Conservation (phyloP, 2,888 invertebrate genomes). For the Macrophya alboannulata region DNA sequence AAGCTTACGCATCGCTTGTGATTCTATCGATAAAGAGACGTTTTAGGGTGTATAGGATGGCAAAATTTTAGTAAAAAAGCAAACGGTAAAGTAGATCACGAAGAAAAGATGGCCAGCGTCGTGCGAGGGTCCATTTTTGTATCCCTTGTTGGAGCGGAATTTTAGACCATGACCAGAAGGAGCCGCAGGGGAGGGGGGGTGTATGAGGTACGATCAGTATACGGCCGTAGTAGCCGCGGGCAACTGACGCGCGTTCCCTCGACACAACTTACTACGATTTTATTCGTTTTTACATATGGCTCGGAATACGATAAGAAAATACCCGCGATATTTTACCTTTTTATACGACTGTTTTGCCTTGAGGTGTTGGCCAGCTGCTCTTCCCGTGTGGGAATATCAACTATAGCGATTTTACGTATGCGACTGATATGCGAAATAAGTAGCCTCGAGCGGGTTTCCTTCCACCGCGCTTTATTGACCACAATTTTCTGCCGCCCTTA, state of each 20-base stretch:
- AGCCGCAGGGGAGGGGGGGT: constrained; percentile 32
- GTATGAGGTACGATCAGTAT: constrained; percentile 40
- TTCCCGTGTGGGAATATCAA: constrained; percentile 57
- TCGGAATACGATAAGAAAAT: constrained; percentile 74
- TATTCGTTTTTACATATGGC: constrained; percentile 77
- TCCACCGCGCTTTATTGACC: constrained; percentile 43
- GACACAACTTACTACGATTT: constrained; percentile 76
- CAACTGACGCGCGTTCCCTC: constrained; percentile 70
- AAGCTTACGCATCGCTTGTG: background rate
- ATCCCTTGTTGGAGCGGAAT: background rate
- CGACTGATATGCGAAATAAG: constrained; percentile 76
- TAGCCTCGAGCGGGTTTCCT: constrained; percentile 69
- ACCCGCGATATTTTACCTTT: constrained; percentile 76
- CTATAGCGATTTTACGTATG: constrained; percentile 70
- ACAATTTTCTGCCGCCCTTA: constrained; percentile 15
- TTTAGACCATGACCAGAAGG: constrained; percentile 11
- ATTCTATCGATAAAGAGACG: constrained; percentile 7
- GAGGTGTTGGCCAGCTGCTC: constrained; percentile 75
- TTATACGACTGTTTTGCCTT: constrained; percentile 75
- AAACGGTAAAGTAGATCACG: background rate
- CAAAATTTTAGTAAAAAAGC: background rate
- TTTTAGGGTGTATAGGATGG: background rate
- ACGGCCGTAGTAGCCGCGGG: constrained; percentile 66
- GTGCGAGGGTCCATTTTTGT: constrained; percentile 35
- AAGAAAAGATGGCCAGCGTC: background rate